A percentile compares a stretch with the other conserved stretches of the same genome.
Conservation (phyloP, 2,113 vertebrate genomes). For the Ophthalmotilapia sp. region DNA sequence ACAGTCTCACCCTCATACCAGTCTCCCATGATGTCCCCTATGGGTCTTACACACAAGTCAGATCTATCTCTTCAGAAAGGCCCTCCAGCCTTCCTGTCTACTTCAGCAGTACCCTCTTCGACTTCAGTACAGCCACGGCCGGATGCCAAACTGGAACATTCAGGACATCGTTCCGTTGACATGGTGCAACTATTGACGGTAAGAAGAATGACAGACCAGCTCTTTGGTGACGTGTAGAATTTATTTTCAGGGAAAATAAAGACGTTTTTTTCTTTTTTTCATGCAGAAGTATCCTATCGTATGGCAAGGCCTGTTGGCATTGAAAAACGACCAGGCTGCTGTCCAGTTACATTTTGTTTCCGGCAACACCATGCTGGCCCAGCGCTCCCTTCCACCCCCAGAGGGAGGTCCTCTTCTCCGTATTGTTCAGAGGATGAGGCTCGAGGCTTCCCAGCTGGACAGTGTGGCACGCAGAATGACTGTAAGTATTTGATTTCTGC, state of each 20-base stretch:
- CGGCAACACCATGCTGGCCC: conserved; percentile 89
- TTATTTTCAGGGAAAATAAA: neutral
- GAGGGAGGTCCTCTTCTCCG: conserved; percentile 89
- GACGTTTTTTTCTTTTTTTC: neutral
- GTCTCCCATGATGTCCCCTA: conserved; percentile 74
- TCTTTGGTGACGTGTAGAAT: neutral
- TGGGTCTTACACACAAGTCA: conserved; percentile 78
- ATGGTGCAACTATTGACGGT: conserved; percentile 95
- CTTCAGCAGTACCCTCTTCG: conserved; percentile 61
- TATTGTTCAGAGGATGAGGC: conserved; percentile 95
- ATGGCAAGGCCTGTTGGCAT: conserved; percentile 93
- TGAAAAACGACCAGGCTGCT: conserved; percentile 95
- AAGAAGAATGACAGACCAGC: conserved; percentile 12
- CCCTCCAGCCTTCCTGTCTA: conserved; percentile 70
- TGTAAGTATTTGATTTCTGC: conserved; percentile 63
- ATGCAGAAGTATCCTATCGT: conserved; percentile 95
- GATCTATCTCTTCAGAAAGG: conserved; percentile 78
- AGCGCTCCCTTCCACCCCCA: conserved; percentile 87
- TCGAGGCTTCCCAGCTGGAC: conserved; percentile 91
- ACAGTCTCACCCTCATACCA: conserved; percentile 82
- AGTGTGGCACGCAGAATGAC: conserved; percentile 93
- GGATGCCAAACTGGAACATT: conserved; percentile 79
- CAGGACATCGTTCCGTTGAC: conserved; percentile 82
- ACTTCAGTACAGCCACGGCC: conserved; percentile 63
- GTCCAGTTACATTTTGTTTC: conserved; percentile 98